Conservation (phyloP, 2,888 invertebrate genomes). For the Phragmatobia fuliginosa region DNA sequence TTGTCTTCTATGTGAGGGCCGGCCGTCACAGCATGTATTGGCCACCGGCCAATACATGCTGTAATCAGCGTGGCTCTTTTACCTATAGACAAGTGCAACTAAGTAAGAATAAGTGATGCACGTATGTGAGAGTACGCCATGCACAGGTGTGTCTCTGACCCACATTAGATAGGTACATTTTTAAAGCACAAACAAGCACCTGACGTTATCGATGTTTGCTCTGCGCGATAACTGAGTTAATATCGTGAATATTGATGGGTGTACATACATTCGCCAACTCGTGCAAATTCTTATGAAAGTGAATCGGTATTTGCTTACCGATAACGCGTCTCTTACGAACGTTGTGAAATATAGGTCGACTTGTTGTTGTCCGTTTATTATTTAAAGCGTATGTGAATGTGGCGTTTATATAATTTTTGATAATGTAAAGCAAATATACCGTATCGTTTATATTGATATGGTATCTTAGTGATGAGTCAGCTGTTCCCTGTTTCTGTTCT, state of each 20-base stretch:
- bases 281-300: slow-evolving; percentile 61
- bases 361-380: slow-evolving; percentile 32
- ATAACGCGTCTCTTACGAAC: slow-evolving; percentile 38
- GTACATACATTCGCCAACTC: slow-evolving; percentile 60
- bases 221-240: slow-evolving; percentile 44
- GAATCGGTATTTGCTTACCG: slow-evolving; percentile 58
- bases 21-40: too few species aligned
- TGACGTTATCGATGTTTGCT: slow-evolving; percentile 53
- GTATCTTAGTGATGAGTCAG: not conserved
- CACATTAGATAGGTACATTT: slow-evolving; percentile 35
- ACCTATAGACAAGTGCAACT: too few species aligned
- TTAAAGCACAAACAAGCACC: slow-evolving; percentile 46
- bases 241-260: slow-evolving; percentile 54
- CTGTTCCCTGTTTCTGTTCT: not conserved
- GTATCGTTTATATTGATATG: not conserved
- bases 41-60: too few species aligned
- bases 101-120: not conserved
- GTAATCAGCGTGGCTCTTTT: too few species aligned
- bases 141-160: slow-evolving; percentile 52
- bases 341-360: slow-evolving; percentile 46
- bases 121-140: not conserved
- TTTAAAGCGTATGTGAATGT: slow-evolving; percentile 23
- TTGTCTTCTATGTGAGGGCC: too few species aligned
- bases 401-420: not conserved
- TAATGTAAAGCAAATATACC: not conserved